phyloP scores from a whole-genome alignment of 2,113 vertebrate genomes.

The Takifugu flavidus region DNA sequence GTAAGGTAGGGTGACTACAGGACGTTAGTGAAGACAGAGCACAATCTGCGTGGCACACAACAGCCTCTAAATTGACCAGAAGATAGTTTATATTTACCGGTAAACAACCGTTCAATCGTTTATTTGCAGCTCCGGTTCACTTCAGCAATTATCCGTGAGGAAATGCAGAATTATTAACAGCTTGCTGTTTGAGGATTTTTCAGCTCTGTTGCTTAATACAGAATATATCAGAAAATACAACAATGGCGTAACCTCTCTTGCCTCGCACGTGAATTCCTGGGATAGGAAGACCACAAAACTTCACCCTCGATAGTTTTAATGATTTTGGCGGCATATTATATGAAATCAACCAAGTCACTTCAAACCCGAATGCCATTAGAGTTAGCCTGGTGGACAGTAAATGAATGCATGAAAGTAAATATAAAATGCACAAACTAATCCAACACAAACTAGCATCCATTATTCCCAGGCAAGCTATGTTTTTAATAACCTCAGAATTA shows the following conservation, averaged over 20 bases:
- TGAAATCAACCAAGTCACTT: conserved; percentile 46
- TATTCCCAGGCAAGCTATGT: conserved; percentile 6
- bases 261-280: conserved; percentile 39
- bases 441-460: background rate
- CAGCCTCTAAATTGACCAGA: conserved; percentile 25
- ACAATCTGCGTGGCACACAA: conserved; percentile 14
- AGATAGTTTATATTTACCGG: conserved; percentile 26
- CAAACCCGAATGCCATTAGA: conserved; percentile 38
- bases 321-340: conserved; percentile 48
- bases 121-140: conserved; percentile 35
- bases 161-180: conserved; percentile 39
- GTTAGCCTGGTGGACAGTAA: conserved; percentile 17
- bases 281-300: conserved; percentile 9
- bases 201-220: conserved; percentile 26
- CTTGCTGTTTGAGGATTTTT: conserved; percentile 43
- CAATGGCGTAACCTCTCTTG: conserved; percentile 47
- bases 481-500: conserved; percentile 40
- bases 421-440: too few relatives aligned
- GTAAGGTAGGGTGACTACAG: conserved; percentile 28
- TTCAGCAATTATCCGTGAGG: conserved; percentile 41
- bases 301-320: conserved; percentile 45
- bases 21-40: conserved; percentile 29
- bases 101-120: conserved; percentile 32
- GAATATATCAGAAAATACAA: conserved; percentile 45
- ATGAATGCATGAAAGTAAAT: conserved; percentile 9